phyloP scores from a whole-genome alignment of 2,888 invertebrate species.

The Andricus quercusramuli region DNA sequence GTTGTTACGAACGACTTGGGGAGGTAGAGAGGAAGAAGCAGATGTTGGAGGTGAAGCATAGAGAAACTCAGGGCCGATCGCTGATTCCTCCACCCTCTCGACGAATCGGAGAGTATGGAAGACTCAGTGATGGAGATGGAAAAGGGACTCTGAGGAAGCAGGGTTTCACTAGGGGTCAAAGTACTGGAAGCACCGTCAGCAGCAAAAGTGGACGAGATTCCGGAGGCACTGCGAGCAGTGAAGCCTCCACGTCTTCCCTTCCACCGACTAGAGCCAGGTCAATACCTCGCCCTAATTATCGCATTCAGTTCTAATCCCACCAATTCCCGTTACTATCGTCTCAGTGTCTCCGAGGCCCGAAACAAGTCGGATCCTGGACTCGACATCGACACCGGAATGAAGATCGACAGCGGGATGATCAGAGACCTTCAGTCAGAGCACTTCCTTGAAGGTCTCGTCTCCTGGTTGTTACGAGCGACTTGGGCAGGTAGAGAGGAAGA shows the following conservation, averaged over 20 bases:
- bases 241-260: slow-evolving; percentile 81
- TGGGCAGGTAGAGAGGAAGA: slow-evolving; percentile 79
- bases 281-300: slow-evolving; percentile 84
- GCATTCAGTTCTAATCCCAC: slow-evolving; percentile 85
- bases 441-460: slow-evolving; percentile 52
- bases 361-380: slow-evolving; percentile 76
- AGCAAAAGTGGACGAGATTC: slow-evolving; percentile 80
- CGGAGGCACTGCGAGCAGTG: slow-evolving; percentile 80
- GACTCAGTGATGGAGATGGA: slow-evolving; percentile 80
- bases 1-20: slow-evolving; percentile 84
- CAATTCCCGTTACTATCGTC: slow-evolving; percentile 73
- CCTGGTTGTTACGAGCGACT: slow-evolving; percentile 83
- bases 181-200: slow-evolving; percentile 75
- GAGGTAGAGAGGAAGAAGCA: slow-evolving; percentile 79
- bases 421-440: too few relatives aligned
- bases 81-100: slow-evolving; percentile 80
- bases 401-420: slow-evolving; percentile 65
- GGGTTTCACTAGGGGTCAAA: slow-evolving; percentile 68
- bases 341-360: slow-evolving; percentile 74
- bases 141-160: slow-evolving; percentile 71
- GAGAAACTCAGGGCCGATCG: slow-evolving; percentile 79
- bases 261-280: slow-evolving; percentile 84
- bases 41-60: slow-evolving; percentile 71
- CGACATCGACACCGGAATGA: slow-evolving; percentile 59
- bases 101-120: slow-evolving; percentile 82